Evolutionary conservation across 2,888 invertebrate species (phyloP).

Genomic region (Timema podura): DNA sequence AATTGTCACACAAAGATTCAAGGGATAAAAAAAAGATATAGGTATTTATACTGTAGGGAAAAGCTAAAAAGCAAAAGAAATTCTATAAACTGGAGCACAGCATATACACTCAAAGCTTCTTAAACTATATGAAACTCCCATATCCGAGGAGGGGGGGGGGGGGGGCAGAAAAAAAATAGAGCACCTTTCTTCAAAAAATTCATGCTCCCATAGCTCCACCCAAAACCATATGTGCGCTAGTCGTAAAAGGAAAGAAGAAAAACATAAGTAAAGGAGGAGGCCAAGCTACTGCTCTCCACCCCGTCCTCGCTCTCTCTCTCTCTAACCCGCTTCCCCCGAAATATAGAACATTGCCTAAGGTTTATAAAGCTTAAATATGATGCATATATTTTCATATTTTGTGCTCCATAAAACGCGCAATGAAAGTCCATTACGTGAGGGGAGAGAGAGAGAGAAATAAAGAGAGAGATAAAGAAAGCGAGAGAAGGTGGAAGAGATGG

Average conservation of each 20-base stretch:
- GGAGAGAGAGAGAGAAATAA: background rate
- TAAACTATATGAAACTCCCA: too few relatives aligned
- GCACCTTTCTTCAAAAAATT: too few relatives aligned
- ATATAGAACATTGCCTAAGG: background rate
- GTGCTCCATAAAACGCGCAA: slow-evolving; percentile 23
- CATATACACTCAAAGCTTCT: too few relatives aligned
- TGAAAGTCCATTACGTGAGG: slow-evolving; percentile 20
- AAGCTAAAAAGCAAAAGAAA: too few relatives aligned
- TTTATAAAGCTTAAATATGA: slow-evolving; percentile 22
- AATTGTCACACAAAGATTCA: too few relatives aligned
- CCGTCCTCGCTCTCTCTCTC: background rate
- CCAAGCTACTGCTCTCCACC: background rate
- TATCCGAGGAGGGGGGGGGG: too few relatives aligned
- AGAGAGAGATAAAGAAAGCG: too few relatives aligned
- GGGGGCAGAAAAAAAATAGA: too few relatives aligned
- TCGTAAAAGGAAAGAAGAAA: slow-evolving; percentile 9
- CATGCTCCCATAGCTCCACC: background rate
- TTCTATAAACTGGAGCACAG: too few relatives aligned
- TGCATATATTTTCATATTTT: slow-evolving; percentile 26
- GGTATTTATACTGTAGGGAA: too few relatives aligned
- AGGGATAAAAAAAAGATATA: too few relatives aligned
- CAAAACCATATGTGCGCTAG: background rate
- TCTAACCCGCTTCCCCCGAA: background rate
- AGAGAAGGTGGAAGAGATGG: too few relatives aligned
- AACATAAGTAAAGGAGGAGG: slow-evolving; percentile 6